Base-by-base conservation (phyloP, 2,888 invertebrate genomes). In the Teleogryllus oceanicus region DNA sequence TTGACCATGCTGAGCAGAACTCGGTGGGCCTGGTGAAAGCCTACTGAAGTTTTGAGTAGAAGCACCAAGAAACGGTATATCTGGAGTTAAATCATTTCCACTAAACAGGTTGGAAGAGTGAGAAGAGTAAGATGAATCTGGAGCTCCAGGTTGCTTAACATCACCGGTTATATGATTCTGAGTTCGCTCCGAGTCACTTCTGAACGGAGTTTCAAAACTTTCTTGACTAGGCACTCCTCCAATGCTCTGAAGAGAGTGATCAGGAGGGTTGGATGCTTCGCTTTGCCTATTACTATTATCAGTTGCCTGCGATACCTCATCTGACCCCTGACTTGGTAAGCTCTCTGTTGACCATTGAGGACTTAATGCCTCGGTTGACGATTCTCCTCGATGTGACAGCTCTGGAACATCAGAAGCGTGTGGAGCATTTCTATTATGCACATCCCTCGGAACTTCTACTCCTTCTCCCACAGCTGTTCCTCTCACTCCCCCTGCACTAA, bases 261-360 rank as follows among this genome's bases (percentile, higher is more conserved):
- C 78, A 18, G 62, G 13, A 21, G 21, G 11, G 62, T 18, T 21
- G 51, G 78, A n/a, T 13, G 49, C 62, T 16, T 77, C 77, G 12
- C 77, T 90, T 77, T 91, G 90, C 80, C 90, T 90, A 84, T 91
- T 91, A 13, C 91, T 90, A n/a, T 62, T 62, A n/a, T 62, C 62
- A 24, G 21, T 75, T 16, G 90, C 90, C 78, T 90, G 87, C 37
- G 89, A 87, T 51, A 91, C 90, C 84, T 92, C 92, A 82, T 91
- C 91, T 2, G 91, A 92, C 83, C 91, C 91, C 85, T 91, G 91
- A 13, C 91, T 91, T 86, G 91, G 89, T 85, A 92, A 91, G 62
- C 91, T 91, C 85, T 92, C 92, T 80, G 90, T 90, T 10, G 92
- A 92, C 92, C 91, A 92, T 83, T 92, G 91, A 2, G 91, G 91